Conservation (phyloP, 2,797 vertebrate species). For the Cyprinodon diabolis region DNA sequence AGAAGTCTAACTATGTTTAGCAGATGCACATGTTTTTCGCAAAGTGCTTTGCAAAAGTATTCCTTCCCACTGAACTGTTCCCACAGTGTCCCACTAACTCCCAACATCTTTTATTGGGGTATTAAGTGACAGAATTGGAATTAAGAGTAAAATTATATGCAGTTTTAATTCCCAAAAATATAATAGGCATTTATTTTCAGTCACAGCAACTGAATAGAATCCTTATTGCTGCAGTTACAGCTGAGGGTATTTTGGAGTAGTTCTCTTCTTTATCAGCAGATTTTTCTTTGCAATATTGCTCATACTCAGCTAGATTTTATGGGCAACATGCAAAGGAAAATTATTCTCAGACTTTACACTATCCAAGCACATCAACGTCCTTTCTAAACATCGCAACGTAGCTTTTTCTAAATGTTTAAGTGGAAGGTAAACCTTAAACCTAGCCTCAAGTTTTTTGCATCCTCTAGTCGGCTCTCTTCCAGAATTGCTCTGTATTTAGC, state of each 20-base stretch:
- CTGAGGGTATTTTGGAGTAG: not conserved
- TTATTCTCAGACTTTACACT: too few relatives aligned
- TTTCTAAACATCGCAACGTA: not conserved
- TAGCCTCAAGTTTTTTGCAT: not conserved
- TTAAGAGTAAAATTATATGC: not conserved
- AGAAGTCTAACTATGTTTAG: not conserved
- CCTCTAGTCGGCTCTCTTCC: not conserved
- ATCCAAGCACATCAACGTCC: not conserved
- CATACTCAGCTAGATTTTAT: not conserved
- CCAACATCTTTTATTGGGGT: not conserved
- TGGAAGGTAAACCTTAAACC: not conserved
- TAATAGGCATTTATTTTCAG: not conserved
- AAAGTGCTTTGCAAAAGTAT: not conserved
- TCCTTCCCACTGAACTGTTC: not conserved
- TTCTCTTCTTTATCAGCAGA: not conserved
- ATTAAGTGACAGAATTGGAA: not conserved
- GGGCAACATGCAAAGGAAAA: too few relatives aligned
- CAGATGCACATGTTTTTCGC: not conserved
- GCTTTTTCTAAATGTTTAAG: not conserved
- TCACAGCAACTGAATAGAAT: not conserved
- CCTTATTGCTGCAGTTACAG: too few relatives aligned
- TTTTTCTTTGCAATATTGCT: not conserved
- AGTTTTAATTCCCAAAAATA: not conserved
- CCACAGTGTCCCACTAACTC: not conserved
- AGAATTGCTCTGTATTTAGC: not conserved